These are phyloP conservation scores for Pseudorhombus dupliciocellatus DNA, from an alignment of 2,113 vertebrate species.

Conservation along the genomic window DNA sequence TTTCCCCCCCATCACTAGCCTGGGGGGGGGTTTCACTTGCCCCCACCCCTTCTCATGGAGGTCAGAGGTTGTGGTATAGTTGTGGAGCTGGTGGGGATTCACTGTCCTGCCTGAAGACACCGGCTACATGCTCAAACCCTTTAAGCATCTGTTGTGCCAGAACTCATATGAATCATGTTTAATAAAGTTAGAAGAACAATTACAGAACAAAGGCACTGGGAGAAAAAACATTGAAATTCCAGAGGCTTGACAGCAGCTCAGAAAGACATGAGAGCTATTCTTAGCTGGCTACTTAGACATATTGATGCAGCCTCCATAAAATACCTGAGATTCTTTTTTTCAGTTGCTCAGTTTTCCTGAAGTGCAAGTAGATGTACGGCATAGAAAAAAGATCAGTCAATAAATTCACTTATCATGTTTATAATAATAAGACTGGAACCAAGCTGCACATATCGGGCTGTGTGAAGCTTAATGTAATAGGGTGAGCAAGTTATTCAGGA, in stretches of 20 bases:
- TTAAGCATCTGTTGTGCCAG: slow-evolving; percentile 41
- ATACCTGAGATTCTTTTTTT: no score
- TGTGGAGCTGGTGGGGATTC: slow-evolving; percentile 8
- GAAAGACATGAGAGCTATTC: slow-evolving; percentile 46
- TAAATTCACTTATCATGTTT: neutral
- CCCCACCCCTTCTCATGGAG: neutral
- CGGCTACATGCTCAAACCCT: slow-evolving; percentile 16
- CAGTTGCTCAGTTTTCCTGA: no score
- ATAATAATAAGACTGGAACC: neutral
- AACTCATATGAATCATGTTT: slow-evolving; percentile 70
- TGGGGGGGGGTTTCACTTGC: slow-evolving; percentile 39
- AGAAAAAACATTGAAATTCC: slow-evolving; percentile 48
- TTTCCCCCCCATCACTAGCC: slow-evolving; percentile 43
- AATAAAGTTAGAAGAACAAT: slow-evolving; percentile 75
- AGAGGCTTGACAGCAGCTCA: slow-evolving; percentile 38
- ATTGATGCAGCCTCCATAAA: slow-evolving; percentile 44
- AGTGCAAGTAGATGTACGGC: no score
- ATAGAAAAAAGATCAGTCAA: no score
- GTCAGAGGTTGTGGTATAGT: slow-evolving; percentile 45
- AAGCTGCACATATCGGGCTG: neutral
- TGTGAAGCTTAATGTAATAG: no score
- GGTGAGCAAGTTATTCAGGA: neutral
- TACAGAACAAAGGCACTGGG: slow-evolving; percentile 64
- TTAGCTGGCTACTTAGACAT: slow-evolving; percentile 49
- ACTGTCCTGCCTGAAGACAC: slow-evolving; percentile 9